phyloP scores from a whole-genome alignment of 2,888 invertebrate genomes.

The Mesorhabditis sp. region DNA sequence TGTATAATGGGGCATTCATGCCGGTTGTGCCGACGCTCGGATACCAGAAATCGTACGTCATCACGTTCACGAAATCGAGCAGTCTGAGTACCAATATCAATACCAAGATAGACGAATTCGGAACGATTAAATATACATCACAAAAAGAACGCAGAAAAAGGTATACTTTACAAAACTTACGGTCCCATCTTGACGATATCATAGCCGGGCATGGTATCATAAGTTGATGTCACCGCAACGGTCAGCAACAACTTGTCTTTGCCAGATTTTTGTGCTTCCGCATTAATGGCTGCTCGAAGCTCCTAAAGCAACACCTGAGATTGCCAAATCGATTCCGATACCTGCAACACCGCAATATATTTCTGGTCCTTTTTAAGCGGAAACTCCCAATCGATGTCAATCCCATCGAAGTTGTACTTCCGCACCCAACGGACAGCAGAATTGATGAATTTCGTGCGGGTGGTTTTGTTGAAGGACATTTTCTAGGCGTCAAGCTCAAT shows the following conservation, averaged over 20 bases:
- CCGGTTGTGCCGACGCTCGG: constrained; percentile 41
- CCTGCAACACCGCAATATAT: too few relatives aligned
- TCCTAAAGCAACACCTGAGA: constrained; percentile 28
- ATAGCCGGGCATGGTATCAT: constrained; percentile 82
- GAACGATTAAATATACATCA: too few relatives aligned
- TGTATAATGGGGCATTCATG: constrained; percentile 41
- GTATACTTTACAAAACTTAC: constrained; percentile 13
- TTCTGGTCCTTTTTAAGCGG: too few relatives aligned
- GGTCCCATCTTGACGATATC: constrained; percentile 66
- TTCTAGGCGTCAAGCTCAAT: neutral
- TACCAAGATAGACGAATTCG: too few relatives aligned
- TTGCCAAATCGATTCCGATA: too few relatives aligned
- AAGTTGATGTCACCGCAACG: constrained; percentile 81
- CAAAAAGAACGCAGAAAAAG: too few relatives aligned
- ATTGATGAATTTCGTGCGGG: constrained; percentile 65
- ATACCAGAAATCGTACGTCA: constrained; percentile 50
- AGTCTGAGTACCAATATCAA: constrained; percentile 14
- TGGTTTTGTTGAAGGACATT: constrained; percentile 37
- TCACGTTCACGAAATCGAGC: constrained; percentile 47
- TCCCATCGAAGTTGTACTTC: too few relatives aligned
- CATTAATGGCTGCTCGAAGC: constrained; percentile 42
- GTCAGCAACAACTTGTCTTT: constrained; percentile 70
- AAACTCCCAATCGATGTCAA: too few relatives aligned
- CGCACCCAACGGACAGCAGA: constrained; percentile 47
- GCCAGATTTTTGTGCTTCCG: constrained; percentile 33